Conservation (phyloP, 2,888 invertebrate species). For the Coecobrya sp. region DNA sequence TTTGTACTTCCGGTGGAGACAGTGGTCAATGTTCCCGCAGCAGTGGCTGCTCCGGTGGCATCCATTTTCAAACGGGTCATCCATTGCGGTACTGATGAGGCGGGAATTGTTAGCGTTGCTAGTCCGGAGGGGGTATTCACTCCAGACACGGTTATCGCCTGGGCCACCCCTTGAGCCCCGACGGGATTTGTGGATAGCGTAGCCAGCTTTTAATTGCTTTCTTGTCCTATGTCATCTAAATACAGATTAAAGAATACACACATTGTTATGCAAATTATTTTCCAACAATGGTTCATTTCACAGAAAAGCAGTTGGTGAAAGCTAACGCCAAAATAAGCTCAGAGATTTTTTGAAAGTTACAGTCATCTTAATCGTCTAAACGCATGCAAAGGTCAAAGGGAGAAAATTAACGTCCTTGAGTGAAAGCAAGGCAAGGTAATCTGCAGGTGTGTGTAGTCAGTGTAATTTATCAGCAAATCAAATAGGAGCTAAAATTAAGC, state of each 20-base stretch:
- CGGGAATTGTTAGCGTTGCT: constrained; percentile 81
- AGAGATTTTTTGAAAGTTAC: too few species aligned
- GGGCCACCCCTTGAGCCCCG: constrained; percentile 80
- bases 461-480: too few species aligned
- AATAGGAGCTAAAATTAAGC: too few species aligned
- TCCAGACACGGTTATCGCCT: constrained; percentile 83
- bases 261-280: background rate
- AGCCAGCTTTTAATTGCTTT: constrained; percentile 72
- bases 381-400: too few species aligned
- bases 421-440: too few species aligned
- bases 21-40: background rate
- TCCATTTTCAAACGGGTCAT: constrained; percentile 85
- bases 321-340: too few species aligned
- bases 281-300: too few species aligned
- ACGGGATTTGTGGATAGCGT: constrained; percentile 80
- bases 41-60: constrained; percentile 58
- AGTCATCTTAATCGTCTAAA: too few species aligned
- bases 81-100: constrained; percentile 82
- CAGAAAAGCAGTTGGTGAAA: too few species aligned
- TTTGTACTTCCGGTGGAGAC: constrained; percentile 15
- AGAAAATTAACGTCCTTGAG: too few species aligned
- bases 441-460: too few species aligned
- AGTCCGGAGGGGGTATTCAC: constrained; percentile 76
- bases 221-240: background rate
- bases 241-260: background rate